phyloP scores from a whole-genome alignment of 2,888 invertebrate species.

The Mythimna albipuncta region DNA sequence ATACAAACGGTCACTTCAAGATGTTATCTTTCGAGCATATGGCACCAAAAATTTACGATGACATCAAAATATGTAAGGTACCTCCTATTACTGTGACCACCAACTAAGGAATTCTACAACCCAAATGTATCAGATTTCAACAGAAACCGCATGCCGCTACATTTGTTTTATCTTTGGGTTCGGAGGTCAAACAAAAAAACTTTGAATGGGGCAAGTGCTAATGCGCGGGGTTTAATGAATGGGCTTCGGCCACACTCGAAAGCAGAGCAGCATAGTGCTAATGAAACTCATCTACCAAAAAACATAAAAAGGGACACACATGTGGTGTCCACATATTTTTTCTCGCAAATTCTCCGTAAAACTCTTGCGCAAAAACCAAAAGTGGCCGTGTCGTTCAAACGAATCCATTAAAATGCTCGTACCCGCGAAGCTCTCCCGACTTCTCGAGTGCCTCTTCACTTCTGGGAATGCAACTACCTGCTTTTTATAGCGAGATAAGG shows the following conservation, averaged over 20 bases:
- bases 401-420: slow-evolving; percentile 75
- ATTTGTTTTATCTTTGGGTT: slow-evolving; percentile 72
- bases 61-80: slow-evolving; percentile 40
- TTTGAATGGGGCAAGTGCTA: slow-evolving; percentile 73
- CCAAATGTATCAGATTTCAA: slow-evolving; percentile 76
- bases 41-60: slow-evolving; percentile 49
- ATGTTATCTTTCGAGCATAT: slow-evolving; percentile 26
- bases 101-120: slow-evolving; percentile 71
- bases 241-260: slow-evolving; percentile 41
- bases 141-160: slow-evolving; percentile 72
- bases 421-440: slow-evolving; percentile 73
- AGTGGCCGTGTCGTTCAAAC: slow-evolving; percentile 67
- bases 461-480: slow-evolving; percentile 89
- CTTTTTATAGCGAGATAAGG: slow-evolving; percentile 84
- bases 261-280: slow-evolving; percentile 38
- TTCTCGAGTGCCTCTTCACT: slow-evolving; percentile 77
- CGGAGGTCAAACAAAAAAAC: slow-evolving; percentile 71
- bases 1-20: slow-evolving; percentile 23
- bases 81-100: slow-evolving; percentile 72
- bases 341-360: slow-evolving; percentile 61
- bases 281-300: slow-evolving; percentile 48
- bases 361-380: slow-evolving; percentile 78
- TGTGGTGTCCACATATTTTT: slow-evolving; percentile 67
- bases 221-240: slow-evolving; percentile 69
- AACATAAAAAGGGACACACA: slow-evolving; percentile 62